Conservation (phyloP, 1,140 invertebrate species). For the Scaptomyza hsui region DNA sequence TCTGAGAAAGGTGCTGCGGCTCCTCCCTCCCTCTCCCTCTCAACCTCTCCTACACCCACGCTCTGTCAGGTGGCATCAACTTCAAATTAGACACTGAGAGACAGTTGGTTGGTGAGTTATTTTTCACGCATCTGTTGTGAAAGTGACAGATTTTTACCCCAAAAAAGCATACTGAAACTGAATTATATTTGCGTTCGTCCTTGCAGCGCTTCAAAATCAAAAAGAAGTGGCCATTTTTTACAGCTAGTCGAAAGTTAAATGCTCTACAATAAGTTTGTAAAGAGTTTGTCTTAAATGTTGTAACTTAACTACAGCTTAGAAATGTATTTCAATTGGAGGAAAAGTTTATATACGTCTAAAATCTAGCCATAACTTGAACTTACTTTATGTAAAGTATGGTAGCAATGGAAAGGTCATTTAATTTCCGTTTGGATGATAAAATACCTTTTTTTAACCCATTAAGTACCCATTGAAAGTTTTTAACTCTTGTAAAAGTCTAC, state of each 20-base stretch:
- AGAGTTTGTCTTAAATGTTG: background rate
- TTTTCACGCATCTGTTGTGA: conserved; percentile 56
- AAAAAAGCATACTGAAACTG: conserved; percentile 33
- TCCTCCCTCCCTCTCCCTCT: too few species aligned
- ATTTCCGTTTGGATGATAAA: too few species aligned
- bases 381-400: too few species aligned
- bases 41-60: too few species aligned
- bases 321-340: too few species aligned
- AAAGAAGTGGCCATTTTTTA: conserved; percentile 2
- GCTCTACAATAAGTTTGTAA: conserved; percentile 13
- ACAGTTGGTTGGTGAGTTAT: background rate
- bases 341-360: too few species aligned
- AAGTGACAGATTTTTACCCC: conserved; percentile 62
- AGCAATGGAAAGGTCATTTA: too few species aligned
- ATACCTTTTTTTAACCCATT: too few species aligned
- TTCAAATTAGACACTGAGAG: conserved; percentile 43
- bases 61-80: conserved; percentile 43
- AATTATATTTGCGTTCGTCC: conserved; percentile 54
- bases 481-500: too few species aligned
- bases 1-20: conserved; percentile 24
- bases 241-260: background rate
- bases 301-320: too few species aligned
- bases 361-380: too few species aligned
- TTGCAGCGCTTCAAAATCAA: conserved; percentile 37
- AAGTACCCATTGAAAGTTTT: too few species aligned